Evolutionary conservation across 2,888 invertebrate species (phyloP), one percentile per base, ranked within the genome.

Genomic region (Cybosia mesomella): DNA sequence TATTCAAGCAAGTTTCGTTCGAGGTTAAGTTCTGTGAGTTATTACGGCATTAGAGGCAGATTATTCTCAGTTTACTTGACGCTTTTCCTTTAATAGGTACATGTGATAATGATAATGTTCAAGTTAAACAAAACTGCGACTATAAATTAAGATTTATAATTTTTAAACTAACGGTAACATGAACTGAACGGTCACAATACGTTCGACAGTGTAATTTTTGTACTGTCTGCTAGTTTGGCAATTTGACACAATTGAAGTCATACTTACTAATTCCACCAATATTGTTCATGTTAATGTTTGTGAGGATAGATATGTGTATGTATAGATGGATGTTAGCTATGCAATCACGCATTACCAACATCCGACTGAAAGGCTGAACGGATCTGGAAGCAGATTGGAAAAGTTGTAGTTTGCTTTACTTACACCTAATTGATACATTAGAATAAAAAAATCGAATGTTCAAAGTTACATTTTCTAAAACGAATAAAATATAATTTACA

Each of bases 11-110:
- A 59, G 49, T 63, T 63, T 54, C 59, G 2, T 59, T 39, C 34
- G 53, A 63, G 61, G 59, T 59, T 59, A 59, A 59, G 34, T 59
- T 59, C 22, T 76, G 80, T 76, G 67, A 69, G 70, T 77, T 70
- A 77, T 77, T 67, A 72, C 5, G 67, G 71, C 64, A 71, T 77
- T 74, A 71, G 71, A 68, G 61, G 53, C 60, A 67, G 70, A 74
- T 77, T 80, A 77, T 53, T 61, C 64, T 32, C 24, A 68, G 64
- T 59, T 59, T 59, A 59, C 59, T 36, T 62, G 34, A 32, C 71
- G 54, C 43, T 57, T 53, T 75, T 67, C 62, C 68, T 61, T 67
- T 77, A 72, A 70, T 68, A 74, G 39, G 59, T 59, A 36, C 24
- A 39, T 59, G 39, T 22, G 39, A 39, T 59, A 59, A 59, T 49